Conservation (phyloP, 2,888 invertebrate genomes). For the Drosophila longiperda region DNA sequence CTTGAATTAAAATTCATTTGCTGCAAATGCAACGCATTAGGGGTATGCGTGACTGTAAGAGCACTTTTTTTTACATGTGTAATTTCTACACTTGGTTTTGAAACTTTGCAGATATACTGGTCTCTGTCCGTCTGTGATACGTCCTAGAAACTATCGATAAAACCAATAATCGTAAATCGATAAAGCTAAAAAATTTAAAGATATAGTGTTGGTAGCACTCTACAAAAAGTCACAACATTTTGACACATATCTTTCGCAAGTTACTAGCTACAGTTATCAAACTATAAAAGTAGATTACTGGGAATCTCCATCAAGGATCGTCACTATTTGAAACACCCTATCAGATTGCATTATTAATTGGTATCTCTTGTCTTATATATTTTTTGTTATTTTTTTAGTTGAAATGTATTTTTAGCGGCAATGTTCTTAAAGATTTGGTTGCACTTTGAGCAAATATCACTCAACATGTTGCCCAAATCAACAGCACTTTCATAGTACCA, state of each 20-base stretch:
- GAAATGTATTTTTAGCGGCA: constrained; percentile 57
- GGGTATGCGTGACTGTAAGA: constrained; percentile 29
- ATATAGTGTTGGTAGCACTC: not conserved
- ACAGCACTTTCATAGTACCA: constrained; percentile 18
- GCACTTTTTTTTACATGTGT: not conserved
- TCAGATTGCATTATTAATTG: not conserved
- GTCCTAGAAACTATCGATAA: no score
- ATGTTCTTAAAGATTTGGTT: constrained; percentile 8
- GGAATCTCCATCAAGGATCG: not conserved
- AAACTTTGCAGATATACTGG: not conserved
- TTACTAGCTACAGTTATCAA: not conserved
- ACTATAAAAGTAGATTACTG: not conserved
- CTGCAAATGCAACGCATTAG: constrained; percentile 46
- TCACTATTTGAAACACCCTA: not conserved
- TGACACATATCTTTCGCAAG: not conserved
- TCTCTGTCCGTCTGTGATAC: not conserved
- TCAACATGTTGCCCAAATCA: constrained; percentile 72
- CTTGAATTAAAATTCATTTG: constrained; percentile 77
- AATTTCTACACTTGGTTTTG: not conserved
- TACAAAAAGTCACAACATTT: not conserved
- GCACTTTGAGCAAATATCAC: constrained; percentile 50
- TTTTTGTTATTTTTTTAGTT: constrained; percentile 27
- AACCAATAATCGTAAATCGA: no score
- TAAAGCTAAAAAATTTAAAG: not conserved
- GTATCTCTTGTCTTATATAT: not conserved